A percentile compares a stretch with the other conserved stretches of the same genome.
Evolutionary conservation across 2,113 vertebrate species (phyloP).

Genomic region (Mohoua ochrocephala): DNA sequence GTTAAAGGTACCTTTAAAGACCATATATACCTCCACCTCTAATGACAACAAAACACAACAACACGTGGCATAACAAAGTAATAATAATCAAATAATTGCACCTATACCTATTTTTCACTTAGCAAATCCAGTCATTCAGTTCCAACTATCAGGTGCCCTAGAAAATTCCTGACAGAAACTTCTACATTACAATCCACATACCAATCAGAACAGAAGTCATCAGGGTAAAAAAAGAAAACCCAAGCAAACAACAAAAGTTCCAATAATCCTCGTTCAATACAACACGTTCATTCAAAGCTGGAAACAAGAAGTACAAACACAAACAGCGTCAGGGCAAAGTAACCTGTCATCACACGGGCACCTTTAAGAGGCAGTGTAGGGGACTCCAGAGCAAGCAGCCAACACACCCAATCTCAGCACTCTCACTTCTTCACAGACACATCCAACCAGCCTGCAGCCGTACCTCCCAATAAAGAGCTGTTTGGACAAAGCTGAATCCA

Average conservation of each 20-base stretch:
- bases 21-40: not conserved
- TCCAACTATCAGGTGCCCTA: not conserved
- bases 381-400: not conserved
- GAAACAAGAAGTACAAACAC: not conserved
- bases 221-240: not conserved
- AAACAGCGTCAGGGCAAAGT: not conserved
- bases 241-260: not conserved
- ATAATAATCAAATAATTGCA: not conserved
- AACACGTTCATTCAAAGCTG: not conserved
- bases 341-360: not conserved
- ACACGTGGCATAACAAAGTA: not conserved
- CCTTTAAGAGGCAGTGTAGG: not conserved
- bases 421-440: not conserved
- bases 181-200: not conserved
- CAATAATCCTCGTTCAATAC: not conserved
- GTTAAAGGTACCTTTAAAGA: not conserved
- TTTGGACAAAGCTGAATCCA: not conserved
- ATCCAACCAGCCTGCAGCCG: not conserved
- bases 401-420: not conserved
- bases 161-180: not conserved
- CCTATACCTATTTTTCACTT: not conserved
- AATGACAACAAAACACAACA: not conserved
- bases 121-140: not conserved
- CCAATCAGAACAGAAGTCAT: not conserved
- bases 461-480: not conserved